Percentiles rank a stretch among this genome's conserved stretches.
phyloP scores from a whole-genome alignment of 2,888 invertebrate species.

The Gisinianus flammeolus region DNA sequence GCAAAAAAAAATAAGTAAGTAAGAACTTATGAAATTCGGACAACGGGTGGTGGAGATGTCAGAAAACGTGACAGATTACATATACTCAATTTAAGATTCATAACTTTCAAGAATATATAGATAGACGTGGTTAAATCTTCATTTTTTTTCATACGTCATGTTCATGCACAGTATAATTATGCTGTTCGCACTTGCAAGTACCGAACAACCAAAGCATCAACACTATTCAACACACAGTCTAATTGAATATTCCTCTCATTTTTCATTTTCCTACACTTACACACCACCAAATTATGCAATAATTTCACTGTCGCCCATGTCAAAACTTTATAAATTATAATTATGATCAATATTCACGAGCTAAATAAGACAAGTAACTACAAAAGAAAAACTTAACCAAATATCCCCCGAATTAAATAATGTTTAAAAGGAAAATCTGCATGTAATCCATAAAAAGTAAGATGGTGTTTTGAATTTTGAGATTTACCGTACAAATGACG shows the following conservation, averaged over 20 bases:
- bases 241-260: background rate
- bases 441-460: no score
- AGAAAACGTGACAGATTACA: conserved; percentile 24
- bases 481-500: no score
- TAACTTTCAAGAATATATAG: background rate
- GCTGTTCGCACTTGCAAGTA: background rate
- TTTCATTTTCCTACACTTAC: background rate
- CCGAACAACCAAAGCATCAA: background rate
- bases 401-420: no score
- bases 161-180: background rate
- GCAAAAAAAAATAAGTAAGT: background rate
- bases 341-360: no score
- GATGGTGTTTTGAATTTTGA: no score
- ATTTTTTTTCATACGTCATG: background rate
- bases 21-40: conserved; percentile 30
- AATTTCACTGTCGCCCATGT: background rate
- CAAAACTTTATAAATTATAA: background rate
- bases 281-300: background rate
- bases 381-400: no score
- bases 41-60: conserved; percentile 30
- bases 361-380: no score
- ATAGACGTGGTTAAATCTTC: no score
- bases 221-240: background rate
- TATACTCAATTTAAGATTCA: background rate
- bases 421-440: no score